Percentiles rank a stretch among this genome's conserved stretches.
Conservation (phyloP, 1,140 invertebrate species). For the Neelides sp. region DNA sequence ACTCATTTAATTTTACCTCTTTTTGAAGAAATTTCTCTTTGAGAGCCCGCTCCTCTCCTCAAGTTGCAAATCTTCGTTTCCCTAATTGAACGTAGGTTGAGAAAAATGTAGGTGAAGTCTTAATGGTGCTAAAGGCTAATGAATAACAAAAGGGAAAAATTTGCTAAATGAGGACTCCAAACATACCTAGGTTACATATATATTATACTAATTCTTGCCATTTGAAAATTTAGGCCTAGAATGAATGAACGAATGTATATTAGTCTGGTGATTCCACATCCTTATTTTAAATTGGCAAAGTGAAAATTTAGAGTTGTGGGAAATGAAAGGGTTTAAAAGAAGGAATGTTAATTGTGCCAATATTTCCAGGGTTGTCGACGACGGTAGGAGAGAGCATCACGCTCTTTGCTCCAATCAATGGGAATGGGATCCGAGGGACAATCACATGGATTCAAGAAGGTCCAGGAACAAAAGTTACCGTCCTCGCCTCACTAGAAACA, state of each 20-base stretch:
- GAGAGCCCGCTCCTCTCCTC: neutral
- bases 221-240: too few relatives aligned
- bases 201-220: neutral
- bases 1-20: too few relatives aligned
- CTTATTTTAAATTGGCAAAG: too few relatives aligned
- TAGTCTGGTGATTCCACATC: too few relatives aligned
- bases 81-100: constrained; percentile 19
- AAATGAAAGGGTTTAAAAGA: too few relatives aligned
- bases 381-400: constrained; percentile 15
- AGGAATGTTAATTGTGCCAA: neutral
- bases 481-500: constrained; percentile 24
- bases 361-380: constrained; percentile 3
- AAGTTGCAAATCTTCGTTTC: constrained; percentile 9
- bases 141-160: neutral
- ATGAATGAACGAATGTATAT: too few relatives aligned
- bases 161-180: neutral
- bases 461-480: constrained; percentile 25
- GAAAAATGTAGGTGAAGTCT: neutral
- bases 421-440: constrained; percentile 30
- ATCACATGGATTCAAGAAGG: constrained; percentile 29
- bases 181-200: neutral
- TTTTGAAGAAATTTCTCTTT: too few relatives aligned
- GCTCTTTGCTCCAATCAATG: constrained; percentile 29
- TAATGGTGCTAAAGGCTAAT: neutral
- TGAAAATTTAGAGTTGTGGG: too few relatives aligned